These are phyloP conservation scores for Mus minutoides DNA, from an alignment of 2,797 vertebrate genomes.

Conservation along the genomic window DNA sequence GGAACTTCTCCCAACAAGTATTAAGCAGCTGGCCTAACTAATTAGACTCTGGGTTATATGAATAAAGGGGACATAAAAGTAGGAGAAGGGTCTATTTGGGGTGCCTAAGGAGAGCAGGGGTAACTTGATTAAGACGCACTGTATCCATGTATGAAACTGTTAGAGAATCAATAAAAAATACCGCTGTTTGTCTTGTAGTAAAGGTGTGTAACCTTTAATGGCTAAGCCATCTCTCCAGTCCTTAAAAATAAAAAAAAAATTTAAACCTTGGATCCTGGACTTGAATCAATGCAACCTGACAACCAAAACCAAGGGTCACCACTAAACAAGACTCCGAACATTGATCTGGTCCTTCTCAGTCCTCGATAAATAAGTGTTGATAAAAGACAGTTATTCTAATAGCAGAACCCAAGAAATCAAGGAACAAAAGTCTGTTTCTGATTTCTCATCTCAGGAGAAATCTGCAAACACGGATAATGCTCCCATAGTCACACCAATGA, in stretches of 20 bases:
- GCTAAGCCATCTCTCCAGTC: background rate
- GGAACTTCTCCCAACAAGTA: background rate
- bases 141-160: background rate
- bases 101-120: background rate
- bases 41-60: background rate
- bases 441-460: background rate
- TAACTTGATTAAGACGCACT: background rate
- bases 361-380: too few species aligned
- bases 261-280: background rate
- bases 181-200: background rate
- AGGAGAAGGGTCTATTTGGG: background rate
- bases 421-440: background rate
- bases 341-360: too few species aligned
- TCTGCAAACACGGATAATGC: background rate
- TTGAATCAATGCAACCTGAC: background rate
- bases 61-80: too few species aligned
- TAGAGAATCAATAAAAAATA: background rate
- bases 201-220: background rate
- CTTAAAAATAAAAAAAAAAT: background rate
- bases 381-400: background rate
- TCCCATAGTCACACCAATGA: background rate
- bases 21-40: background rate
- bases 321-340: background rate
- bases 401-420: background rate
- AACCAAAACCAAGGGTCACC: background rate